Conservation (phyloP, 53 echinoderm and acorn worm genomes). For the Paelopatides confundens region DNA sequence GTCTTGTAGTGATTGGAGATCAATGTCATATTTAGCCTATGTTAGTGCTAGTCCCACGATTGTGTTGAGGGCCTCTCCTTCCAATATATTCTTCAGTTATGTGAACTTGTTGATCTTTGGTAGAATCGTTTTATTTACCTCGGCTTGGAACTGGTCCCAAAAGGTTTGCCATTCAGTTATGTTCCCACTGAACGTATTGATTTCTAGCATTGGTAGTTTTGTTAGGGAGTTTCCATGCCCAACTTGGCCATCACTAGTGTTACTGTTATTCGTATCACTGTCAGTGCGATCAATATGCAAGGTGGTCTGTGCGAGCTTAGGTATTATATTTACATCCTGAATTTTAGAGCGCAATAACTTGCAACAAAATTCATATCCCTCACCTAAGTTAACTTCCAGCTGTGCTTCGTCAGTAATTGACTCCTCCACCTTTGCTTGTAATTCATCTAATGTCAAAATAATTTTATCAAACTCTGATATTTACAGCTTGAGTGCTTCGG, state of each 20-base stretch:
- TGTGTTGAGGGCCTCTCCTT: too few species aligned
- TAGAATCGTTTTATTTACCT: neutral
- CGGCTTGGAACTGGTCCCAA: conserved; percentile 32
- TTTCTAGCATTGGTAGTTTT: conserved; percentile 21
- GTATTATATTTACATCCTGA: neutral
- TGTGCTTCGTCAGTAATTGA: conserved; percentile 8
- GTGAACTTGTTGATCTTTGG: conserved; percentile 44
- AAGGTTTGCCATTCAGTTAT: neutral
- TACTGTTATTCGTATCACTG: too few species aligned
- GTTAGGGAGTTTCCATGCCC: neutral
- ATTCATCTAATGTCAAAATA: neutral
- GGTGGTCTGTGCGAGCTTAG: too few species aligned
- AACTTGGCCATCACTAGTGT: neutral
- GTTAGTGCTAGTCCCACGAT: conserved; percentile 29
- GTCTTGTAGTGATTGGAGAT: neutral
- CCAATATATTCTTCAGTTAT: conserved; percentile 10
- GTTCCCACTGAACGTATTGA: conserved; percentile 6
- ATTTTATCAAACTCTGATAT: conserved; percentile 37
- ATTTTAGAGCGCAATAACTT: neutral
- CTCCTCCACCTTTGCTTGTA: conserved; percentile 18
- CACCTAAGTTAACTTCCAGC: conserved; percentile 11
- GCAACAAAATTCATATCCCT: neutral
- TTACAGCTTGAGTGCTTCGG: conserved; percentile 2
- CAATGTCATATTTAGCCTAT: conserved; percentile 21
- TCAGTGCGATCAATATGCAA: too few species aligned